Evolutionary conservation across 1,140 invertebrate genomes (phyloP).

Genomic region (Neodiprion fabricii): DNA sequence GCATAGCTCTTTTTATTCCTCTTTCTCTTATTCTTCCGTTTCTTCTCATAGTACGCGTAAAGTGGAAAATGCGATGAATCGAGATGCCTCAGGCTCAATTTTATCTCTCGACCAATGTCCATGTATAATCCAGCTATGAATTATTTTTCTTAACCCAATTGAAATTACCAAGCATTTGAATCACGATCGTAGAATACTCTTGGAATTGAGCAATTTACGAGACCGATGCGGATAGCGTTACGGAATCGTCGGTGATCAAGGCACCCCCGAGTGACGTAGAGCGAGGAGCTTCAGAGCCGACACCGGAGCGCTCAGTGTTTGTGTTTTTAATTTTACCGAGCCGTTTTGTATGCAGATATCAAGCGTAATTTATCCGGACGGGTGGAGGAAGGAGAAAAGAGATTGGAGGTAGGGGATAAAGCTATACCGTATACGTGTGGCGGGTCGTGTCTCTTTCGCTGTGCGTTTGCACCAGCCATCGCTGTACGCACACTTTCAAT

Average conservation of each 20-base stretch:
- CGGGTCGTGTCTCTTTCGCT: constrained; percentile 29
- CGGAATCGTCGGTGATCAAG: constrained; percentile 20
- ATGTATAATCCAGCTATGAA: constrained; percentile 30
- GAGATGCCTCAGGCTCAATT: not conserved
- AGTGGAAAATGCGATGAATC: constrained; percentile 23
- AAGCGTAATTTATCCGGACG: constrained; percentile 46
- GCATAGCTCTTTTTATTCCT: constrained; percentile 27
- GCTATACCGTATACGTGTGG: constrained; percentile 35
- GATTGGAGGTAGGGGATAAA: constrained; percentile 1
- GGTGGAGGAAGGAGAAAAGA: constrained; percentile 14
- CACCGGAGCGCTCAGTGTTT: constrained; percentile 33
- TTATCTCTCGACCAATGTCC: not conserved
- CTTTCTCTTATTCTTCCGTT: no score
- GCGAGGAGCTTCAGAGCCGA: constrained; percentile 7
- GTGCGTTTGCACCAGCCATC: not conserved
- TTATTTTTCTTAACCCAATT: constrained; percentile 38
- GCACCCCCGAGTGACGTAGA: not conserved
- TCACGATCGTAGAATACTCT: constrained; percentile 40
- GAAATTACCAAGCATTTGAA: constrained; percentile 24
- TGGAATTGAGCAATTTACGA: constrained; percentile 45
- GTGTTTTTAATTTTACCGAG: constrained; percentile 48
- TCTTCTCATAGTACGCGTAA: constrained; percentile 18
- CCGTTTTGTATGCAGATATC: constrained; percentile 52
- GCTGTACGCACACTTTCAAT: constrained; percentile 5
- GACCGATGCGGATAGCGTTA: constrained; percentile 33